A percentile compares a stretch with the other conserved stretches of the same genome.
phyloP scores from a whole-genome alignment of 2,888 invertebrate species.

The Eucera pruinosa region DNA sequence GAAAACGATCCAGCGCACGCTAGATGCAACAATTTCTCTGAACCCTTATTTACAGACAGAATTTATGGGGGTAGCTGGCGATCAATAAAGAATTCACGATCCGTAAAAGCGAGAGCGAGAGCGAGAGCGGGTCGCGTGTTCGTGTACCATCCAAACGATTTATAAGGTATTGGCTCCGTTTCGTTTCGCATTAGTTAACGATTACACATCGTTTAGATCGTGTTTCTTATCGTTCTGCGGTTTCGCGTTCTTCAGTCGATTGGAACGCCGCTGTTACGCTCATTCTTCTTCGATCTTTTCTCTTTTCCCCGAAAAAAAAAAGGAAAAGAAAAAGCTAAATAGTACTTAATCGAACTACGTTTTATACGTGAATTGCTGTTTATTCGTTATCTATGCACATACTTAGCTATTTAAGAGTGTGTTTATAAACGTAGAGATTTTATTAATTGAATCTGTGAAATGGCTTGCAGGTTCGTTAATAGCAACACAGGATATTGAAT shows the following conservation, averaged over 20 bases:
- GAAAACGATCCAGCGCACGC: conserved; percentile 47
- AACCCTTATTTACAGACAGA: conserved; percentile 41
- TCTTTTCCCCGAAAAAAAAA: not conserved
- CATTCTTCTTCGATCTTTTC: not conserved
- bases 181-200: conserved; percentile 57
- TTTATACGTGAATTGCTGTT: conserved; percentile 4
- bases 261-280: conserved; percentile 17
- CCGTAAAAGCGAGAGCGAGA: not conserved
- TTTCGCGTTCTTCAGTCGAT: conserved; percentile 35
- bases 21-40: conserved; percentile 55
- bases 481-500: too few species aligned
- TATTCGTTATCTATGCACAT: not conserved
- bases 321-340: not conserved
- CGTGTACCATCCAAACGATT: conserved; percentile 39
- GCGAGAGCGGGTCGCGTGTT: conserved; percentile 46
- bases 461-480: too few species aligned
- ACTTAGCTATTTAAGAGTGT: not conserved
- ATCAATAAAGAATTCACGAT: conserved; percentile 58
- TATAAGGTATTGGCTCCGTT: conserved; percentile 53
- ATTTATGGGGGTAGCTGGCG: conserved; percentile 39
- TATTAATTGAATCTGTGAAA: not conserved
- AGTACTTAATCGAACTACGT: not conserved
- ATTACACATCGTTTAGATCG: conserved; percentile 60
- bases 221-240: conserved; percentile 51
- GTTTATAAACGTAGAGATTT: not conserved